These are phyloP conservation scores for Drosophila hydei DNA, from an alignment of 1,140 invertebrate species.

Conservation along the genomic window DNA sequence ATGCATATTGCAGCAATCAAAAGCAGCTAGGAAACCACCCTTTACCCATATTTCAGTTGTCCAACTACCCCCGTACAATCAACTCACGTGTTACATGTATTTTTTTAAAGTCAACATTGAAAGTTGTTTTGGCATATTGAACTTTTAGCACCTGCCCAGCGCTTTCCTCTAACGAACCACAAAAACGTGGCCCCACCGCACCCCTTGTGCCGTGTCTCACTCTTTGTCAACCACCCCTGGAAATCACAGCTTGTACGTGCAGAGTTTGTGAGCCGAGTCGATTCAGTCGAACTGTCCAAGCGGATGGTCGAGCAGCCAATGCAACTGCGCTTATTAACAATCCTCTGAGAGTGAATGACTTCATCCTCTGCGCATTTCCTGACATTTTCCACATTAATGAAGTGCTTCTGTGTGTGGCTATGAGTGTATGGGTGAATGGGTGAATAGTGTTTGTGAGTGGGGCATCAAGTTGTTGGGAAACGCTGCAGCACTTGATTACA, in stretches of 20 bases:
- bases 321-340: conserved; percentile 75
- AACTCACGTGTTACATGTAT: conserved; percentile 31
- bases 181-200: conserved; percentile 40
- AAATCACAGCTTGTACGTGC: conserved; percentile 71
- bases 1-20: conserved; percentile 33
- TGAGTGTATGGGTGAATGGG: background rate
- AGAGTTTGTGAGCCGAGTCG: conserved; percentile 17
- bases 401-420: conserved; percentile 68
- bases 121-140: conserved; percentile 65
- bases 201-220: background rate
- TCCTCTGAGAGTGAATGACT: conserved; percentile 56
- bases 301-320: conserved; percentile 27
- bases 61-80: background rate
- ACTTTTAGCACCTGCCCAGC: conserved; percentile 54
- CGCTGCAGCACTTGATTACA: conserved; percentile 65
- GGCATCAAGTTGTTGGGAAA: background rate
- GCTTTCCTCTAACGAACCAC: conserved; percentile 66
- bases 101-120: conserved; percentile 62
- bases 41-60: background rate
- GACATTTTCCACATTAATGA: conserved; percentile 69
- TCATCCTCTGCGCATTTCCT: conserved; percentile 51
- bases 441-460: conserved; percentile 32
- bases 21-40: background rate
- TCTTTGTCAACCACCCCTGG: background rate
- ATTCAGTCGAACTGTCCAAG: conserved; percentile 16